Base-by-base conservation (phyloP, 1,140 invertebrate species). In the Saccostrea echinata region DNA sequence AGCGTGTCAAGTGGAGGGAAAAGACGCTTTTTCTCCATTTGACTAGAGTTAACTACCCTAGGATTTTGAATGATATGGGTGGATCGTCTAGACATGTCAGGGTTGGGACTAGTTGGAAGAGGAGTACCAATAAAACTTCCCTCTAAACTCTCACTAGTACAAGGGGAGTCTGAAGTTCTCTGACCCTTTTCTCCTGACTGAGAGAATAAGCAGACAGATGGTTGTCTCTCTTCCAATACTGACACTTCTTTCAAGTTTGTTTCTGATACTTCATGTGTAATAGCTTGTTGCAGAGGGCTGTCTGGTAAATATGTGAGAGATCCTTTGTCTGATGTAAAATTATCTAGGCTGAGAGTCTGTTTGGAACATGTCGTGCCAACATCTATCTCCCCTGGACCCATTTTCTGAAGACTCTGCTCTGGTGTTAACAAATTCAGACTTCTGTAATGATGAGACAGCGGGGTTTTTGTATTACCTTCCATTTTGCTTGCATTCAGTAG, bases 51-150 rank as follows among this genome's bases (percentile, higher is more conserved):
- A 12, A 94, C 33, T 27, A 93, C 86, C 71, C 91, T 92, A 21
- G 93, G 92, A 68, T 91, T 91, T 52, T 89, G 81, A 21, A 93
- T 87, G 30, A 92, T 86, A 87, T 93, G 92, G 4, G 93, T 94
- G 68, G 93, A 94, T 71, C 92, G 87, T 33, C 92, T 86, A n/a
- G 90, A 92, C 30, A 85, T 21, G 35, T 93, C 85, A 30, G 90
- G 89, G n/a, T 90, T 84, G 61, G 92, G 92, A 71, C 89, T 91
- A 16, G 82, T 89, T n/a, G 92, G 92, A n/a, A 94, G 86, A 53
- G 93, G 92, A 16, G 93, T 91, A 1, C 84, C 68, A 18, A 84
- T 86, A 80, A 91, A 91, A 86, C 88, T 91, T 30, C 27, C 30
- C 27, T 76, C 68, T 33, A 27, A 76, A 76, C 27, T 30, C 27